Evolutionary conservation across 1,140 invertebrate species (phyloP).

Genomic region (Trialeurodes vaporariorum): DNA sequence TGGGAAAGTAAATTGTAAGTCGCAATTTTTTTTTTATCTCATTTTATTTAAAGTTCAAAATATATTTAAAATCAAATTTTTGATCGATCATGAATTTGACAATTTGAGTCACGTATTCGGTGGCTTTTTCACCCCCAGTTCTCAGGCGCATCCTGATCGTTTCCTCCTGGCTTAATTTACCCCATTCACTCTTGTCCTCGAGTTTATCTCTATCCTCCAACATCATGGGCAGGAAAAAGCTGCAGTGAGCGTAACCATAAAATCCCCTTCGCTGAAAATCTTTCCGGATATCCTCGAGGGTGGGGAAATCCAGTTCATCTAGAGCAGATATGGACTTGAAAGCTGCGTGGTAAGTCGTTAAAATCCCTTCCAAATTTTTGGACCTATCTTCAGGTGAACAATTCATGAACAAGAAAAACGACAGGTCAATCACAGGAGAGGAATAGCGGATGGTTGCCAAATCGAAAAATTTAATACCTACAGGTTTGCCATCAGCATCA

Average conservation of each 20-base stretch:
- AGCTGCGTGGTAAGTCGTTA: conserved; percentile 29
- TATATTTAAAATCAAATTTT: background rate
- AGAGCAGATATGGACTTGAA: background rate
- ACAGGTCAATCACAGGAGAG: conserved; percentile 33
- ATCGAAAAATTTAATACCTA: conserved; percentile 32
- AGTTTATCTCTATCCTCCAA: background rate
- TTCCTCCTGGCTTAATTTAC: background rate
- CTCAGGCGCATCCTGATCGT: background rate
- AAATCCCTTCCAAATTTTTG: conserved; percentile 24
- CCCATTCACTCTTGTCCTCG: background rate
- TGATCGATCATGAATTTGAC: background rate
- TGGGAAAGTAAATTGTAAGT: too few species aligned
- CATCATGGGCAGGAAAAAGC: conserved; percentile 27
- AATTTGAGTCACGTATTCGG: background rate
- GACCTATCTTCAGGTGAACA: conserved; percentile 21
- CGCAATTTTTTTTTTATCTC: too few species aligned
- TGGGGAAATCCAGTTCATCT: background rate
- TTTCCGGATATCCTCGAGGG: conserved; percentile 26
- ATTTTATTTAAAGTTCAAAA: too few species aligned
- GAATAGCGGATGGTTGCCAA: conserved; percentile 31
- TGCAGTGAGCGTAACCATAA: conserved; percentile 28
- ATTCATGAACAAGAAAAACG: conserved; percentile 33
- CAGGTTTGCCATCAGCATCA: conserved; percentile 17
- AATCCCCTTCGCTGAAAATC: conserved; percentile 30
- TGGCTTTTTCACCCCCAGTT: background rate